Evolutionary conservation across 2,888 invertebrate genomes (phyloP).

Genomic region (Tenodera sinensis): DNA sequence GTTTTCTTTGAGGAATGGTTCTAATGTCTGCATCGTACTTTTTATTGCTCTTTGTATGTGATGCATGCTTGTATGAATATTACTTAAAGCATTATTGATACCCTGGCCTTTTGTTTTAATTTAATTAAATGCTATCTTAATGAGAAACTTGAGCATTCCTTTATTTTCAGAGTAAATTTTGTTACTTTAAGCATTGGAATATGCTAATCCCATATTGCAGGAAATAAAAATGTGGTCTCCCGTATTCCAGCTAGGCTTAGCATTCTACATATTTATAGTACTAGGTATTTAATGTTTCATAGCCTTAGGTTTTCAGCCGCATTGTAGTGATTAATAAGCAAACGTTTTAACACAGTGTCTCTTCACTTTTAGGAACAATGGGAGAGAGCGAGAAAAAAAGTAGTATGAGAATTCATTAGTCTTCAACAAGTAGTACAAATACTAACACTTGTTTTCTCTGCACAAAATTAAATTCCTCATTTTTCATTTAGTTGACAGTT

Average conservation of each 20-base stretch:
- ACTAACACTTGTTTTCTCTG: not conserved
- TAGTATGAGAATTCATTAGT: not conserved
- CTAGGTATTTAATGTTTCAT: not conserved
- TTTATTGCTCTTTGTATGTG: too few relatives aligned
- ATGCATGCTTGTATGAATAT: too few relatives aligned
- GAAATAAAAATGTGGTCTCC: not conserved
- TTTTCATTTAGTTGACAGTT: not conserved
- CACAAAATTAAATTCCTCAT: not conserved
- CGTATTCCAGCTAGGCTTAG: not conserved
- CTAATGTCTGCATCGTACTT: not conserved
- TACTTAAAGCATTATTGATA: too few relatives aligned
- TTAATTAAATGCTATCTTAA: not conserved
- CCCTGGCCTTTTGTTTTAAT: not conserved
- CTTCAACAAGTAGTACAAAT: not conserved
- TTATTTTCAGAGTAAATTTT: not conserved
- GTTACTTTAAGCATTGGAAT: not conserved
- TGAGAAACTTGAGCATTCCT: not conserved
- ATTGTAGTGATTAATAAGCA: not conserved
- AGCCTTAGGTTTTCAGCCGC: not conserved
- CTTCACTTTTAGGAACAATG: not conserved
- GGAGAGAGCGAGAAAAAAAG: not conserved
- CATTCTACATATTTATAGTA: not conserved
- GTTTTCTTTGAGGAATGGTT: not conserved
- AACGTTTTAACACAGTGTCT: not conserved
- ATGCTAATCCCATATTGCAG: not conserved